phyloP scores from a whole-genome alignment of 2,113 vertebrate species.

The Taxidea taxus region DNA sequence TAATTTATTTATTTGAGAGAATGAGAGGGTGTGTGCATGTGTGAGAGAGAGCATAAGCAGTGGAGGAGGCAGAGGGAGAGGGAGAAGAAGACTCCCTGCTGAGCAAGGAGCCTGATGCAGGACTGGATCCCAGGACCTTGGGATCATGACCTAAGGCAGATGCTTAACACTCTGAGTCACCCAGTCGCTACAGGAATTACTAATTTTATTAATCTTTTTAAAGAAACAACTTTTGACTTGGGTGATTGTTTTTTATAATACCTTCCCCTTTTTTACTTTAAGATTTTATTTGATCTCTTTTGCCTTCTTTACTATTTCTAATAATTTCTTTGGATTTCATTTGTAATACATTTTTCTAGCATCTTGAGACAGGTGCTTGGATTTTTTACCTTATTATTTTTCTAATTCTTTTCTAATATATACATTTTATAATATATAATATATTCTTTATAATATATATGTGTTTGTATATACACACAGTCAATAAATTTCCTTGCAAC shows the following conservation, averaged over 20 bases:
- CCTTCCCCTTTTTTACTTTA: neutral
- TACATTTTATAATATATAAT: neutral
- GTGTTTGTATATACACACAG: neutral
- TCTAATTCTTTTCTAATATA: neutral
- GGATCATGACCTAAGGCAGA: neutral
- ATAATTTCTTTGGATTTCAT: neutral
- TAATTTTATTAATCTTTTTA: neutral
- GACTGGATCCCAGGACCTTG: neutral
- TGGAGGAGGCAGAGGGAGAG: neutral
- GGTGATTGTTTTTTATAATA: neutral
- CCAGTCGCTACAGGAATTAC: neutral
- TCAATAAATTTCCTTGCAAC: neutral
- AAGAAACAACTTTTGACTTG: neutral
- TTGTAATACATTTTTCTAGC: neutral
- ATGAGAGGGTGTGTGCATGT: neutral
- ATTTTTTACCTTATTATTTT: neutral
- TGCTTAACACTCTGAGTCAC: neutral
- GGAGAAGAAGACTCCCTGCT: neutral
- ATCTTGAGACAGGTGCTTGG: neutral
- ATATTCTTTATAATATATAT: neutral
- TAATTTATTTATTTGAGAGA: neutral
- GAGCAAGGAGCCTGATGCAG: neutral
- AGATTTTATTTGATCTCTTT: neutral
- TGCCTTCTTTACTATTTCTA: neutral
- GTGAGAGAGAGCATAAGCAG: neutral